A percentile compares a stretch with the other conserved stretches of the same genome.
These are phyloP conservation scores for Brachymystax lenok DNA, from an alignment of 2,797 vertebrate genomes.

Conservation along the genomic window DNA sequence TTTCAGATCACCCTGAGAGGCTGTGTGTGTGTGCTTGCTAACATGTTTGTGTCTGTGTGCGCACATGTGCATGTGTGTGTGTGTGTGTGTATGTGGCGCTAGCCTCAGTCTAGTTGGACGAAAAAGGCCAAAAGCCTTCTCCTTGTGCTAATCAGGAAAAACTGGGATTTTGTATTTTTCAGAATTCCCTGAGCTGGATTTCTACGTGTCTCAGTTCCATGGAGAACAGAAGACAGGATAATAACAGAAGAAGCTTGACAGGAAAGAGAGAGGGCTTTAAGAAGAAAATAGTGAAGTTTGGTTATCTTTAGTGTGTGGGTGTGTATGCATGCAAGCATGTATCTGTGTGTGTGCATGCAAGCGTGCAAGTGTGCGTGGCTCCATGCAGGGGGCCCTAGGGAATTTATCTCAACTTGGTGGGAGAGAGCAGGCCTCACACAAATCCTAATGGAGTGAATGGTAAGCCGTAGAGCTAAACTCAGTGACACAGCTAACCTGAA, in stretches of 20 bases:
- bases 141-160: constrained; percentile 50
- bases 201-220: constrained; percentile 53
- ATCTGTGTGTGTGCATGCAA: not conserved
- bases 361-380: not conserved
- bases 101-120: constrained; percentile 70
- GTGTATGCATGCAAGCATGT: not conserved
- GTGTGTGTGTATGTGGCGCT: constrained; percentile 36
- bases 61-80: too few species aligned
- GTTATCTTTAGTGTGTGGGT: constrained; percentile 11
- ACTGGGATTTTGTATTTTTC: constrained; percentile 59
- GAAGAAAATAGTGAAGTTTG: constrained; percentile 31
- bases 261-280: constrained; percentile 34
- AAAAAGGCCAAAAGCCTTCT: constrained; percentile 64
- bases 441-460: too few species aligned
- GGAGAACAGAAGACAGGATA: constrained; percentile 44
- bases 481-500: too few species aligned
- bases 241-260: not conserved
- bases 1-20: constrained; percentile 66
- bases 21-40: not conserved
- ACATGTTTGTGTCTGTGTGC: not conserved
- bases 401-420: not conserved
- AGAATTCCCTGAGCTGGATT: constrained; percentile 70
- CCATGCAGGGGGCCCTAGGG: not conserved
- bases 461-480: too few species aligned
- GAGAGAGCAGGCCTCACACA: too few species aligned